These are phyloP conservation scores for Grantiella picta DNA, from an alignment of 2,113 vertebrate species.

Conservation along the genomic window DNA sequence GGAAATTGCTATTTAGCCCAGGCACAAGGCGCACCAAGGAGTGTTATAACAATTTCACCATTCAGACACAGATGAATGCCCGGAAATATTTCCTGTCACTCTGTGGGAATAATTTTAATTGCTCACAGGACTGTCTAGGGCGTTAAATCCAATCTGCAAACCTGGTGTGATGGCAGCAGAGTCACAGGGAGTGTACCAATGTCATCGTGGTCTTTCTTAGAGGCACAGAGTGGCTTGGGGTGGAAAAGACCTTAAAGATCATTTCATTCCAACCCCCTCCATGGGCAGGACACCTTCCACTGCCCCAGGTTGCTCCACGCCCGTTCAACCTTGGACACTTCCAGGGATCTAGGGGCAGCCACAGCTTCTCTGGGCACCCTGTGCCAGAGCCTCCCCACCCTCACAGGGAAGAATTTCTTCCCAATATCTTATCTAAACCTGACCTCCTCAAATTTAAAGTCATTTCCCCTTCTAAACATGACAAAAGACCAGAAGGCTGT, in stretches of 20 bases:
- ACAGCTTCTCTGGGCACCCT: background rate
- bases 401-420: fast-evolving
- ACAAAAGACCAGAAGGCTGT: background rate
- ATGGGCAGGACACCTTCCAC: background rate
- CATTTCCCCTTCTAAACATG: background rate
- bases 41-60: background rate
- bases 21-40: background rate
- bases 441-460: background rate
- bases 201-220: background rate
- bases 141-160: background rate
- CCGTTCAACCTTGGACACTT: fast-evolving
- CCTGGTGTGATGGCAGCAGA: background rate
- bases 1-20: background rate
- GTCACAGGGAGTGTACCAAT: background rate
- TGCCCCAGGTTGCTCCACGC: fast-evolving
- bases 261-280: fast-evolving
- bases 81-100: background rate
- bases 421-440: background rate
- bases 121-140: fast-evolving
- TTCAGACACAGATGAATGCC: no score
- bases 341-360: background rate
- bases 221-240: background rate
- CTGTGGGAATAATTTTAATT: fast-evolving
- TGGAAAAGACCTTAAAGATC: background rate
- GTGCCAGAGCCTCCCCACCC: fast-evolving